A percentile compares a stretch with the other conserved stretches of the same genome.
Evolutionary conservation across 2,888 invertebrate genomes (phyloP).

Genomic region (Drosophila neutralis): DNA sequence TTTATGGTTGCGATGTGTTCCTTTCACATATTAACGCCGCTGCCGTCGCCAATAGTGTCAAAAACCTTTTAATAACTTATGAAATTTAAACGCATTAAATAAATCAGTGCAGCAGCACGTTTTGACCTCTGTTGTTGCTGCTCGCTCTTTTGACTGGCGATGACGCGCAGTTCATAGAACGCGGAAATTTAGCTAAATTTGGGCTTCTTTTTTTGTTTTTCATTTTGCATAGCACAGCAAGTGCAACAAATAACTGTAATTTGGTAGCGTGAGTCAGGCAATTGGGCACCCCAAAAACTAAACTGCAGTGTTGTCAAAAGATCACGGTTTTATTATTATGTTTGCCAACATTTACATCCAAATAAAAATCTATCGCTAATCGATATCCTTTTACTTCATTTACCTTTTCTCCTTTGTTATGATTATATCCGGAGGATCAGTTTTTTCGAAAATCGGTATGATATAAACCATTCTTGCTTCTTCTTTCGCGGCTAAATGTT

Average conservation of each 20-base stretch:
- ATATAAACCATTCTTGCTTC: constrained; percentile 82
- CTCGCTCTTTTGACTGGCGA: not conserved
- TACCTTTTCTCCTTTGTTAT: constrained; percentile 80
- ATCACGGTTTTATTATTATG: constrained; percentile 6
- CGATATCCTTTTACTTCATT: constrained; percentile 26
- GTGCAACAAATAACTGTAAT: constrained; percentile 44
- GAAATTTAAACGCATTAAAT: constrained; percentile 45
- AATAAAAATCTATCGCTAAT: constrained; percentile 4
- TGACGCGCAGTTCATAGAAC: constrained; percentile 70
- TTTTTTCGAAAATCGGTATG: constrained; percentile 81
- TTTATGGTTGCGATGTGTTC: constrained; percentile 27
- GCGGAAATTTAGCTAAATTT: constrained; percentile 65
- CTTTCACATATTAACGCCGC: constrained; percentile 31
- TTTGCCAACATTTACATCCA: not conserved
- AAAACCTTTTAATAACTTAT: constrained; percentile 71
- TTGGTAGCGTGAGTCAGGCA: constrained; percentile 57
- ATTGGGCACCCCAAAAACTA: constrained; percentile 1
- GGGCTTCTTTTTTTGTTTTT: constrained; percentile 4
- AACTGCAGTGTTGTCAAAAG: constrained; percentile 38
- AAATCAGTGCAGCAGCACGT: constrained; percentile 61
- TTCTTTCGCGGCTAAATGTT: constrained; percentile 53
- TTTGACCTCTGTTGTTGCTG: constrained; percentile 63
- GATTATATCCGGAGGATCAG: constrained; percentile 84
- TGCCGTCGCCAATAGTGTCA: constrained; percentile 63
- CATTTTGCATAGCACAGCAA: constrained; percentile 48